These are phyloP conservation scores for Maniola hyperantus DNA, from an alignment of 2,888 invertebrate species.

Conservation along the genomic window DNA sequence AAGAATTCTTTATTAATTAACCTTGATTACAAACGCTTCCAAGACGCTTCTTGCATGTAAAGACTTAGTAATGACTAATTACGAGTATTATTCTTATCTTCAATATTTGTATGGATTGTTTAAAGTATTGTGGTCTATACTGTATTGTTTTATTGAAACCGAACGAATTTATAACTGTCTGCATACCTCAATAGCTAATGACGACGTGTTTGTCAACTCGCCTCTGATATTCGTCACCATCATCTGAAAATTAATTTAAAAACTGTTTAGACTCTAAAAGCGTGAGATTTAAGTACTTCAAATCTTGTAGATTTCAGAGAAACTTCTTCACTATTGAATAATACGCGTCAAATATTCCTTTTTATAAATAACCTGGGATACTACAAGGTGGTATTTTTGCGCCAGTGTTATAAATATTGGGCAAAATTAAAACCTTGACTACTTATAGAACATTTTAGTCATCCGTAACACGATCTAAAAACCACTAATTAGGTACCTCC, in stretches of 20 bases:
- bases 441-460: neutral
- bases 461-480: neutral
- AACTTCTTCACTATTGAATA: neutral
- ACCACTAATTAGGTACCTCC: conserved; percentile 70
- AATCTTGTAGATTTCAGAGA: neutral
- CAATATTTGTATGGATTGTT: too few relatives aligned
- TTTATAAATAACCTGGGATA: neutral
- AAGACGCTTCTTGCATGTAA: too few relatives aligned
- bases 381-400: neutral
- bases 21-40: too few relatives aligned
- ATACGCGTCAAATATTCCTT: neutral
- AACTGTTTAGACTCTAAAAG: neutral
- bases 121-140: neutral
- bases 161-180: neutral
- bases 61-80: too few relatives aligned
- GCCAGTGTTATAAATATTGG: neutral
- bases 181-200: conserved; percentile 61
- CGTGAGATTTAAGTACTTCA: neutral
- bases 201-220: conserved; percentile 85
- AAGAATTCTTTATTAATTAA: neutral
- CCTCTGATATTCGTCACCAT: conserved; percentile 90
- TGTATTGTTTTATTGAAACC: too few relatives aligned
- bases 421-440: neutral
- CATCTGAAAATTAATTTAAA: conserved; percentile 79
- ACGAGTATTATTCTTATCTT: too few relatives aligned